Evolutionary conservation across 2,888 invertebrate genomes (phyloP).

Genomic region (Scaeva pyrastri): DNA sequence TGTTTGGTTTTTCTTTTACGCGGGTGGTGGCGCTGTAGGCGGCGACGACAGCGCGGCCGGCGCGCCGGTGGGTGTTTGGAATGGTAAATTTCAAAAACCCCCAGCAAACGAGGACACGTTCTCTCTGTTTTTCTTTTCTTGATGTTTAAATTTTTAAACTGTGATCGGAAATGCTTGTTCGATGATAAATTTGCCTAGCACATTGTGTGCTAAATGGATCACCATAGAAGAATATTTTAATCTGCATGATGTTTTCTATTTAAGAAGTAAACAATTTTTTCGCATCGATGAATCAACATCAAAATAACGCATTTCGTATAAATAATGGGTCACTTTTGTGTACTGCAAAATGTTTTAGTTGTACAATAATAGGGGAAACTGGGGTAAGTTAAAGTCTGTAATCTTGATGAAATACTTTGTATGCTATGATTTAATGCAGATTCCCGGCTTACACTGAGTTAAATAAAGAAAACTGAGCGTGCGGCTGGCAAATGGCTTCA

Average conservation of each 20-base stretch:
- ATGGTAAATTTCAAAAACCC: conserved; percentile 35
- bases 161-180: conserved; percentile 62
- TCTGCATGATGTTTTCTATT: conserved; percentile 15
- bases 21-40: too few relatives aligned
- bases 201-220: conserved; percentile 16
- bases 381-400: too few relatives aligned
- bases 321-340: too few relatives aligned
- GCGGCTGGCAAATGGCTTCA: too few relatives aligned
- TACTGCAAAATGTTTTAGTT: neutral
- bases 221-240: neutral
- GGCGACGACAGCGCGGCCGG: too few relatives aligned
- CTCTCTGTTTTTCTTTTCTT: neutral
- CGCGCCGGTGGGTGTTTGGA: conserved; percentile 38
- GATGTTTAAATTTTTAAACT: neutral
- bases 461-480: too few relatives aligned
- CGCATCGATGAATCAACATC: neutral
- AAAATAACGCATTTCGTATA: neutral
- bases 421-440: too few relatives aligned
- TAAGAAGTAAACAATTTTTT: conserved; percentile 9
- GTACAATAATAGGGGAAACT: too few relatives aligned
- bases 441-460: too few relatives aligned
- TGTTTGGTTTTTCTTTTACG: conserved; percentile 22
- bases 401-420: too few relatives aligned
- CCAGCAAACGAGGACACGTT: conserved; percentile 29
- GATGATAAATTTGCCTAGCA: neutral